Base-by-base conservation (phyloP, 2,888 invertebrate genomes). In the Tipula unca region DNA sequence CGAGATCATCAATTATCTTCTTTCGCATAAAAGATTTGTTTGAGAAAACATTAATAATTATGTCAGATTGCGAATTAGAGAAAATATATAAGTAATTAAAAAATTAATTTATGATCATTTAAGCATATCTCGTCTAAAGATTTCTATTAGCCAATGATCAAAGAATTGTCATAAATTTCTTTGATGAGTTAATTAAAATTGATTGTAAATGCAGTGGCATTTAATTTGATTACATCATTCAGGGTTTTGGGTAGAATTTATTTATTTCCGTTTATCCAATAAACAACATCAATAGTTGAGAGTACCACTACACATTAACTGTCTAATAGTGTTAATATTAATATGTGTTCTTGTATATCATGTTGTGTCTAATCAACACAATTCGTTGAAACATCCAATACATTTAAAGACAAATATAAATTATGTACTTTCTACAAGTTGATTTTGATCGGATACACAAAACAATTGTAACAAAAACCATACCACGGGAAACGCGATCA, bases 181-280 rank as follows among this genome's bases (percentile, higher is more conserved):
- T 69, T 69, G 25, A 69, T 69, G 69, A 69, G 69, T 69, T 69
- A 69, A 69, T 69, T 69, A 69, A 69, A 69, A 69, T 69, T 69
- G 20, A 69, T 69, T 69, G 25, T 10, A 5, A 25, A 25, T 25
- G 69, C 25, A 69, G 25, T 69, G 25, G 69, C 8, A 69, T 69
- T 69, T 69, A 25, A n/a, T 69, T 69, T 69, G 20, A 69, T 25
- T 25, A 69, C 8, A 69, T 69, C 25, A 25, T 20, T 69, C 25
- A 10, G 69, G 69, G 69, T 69, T 69, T 69, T 69, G 20, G 25
- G 10, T 69, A 10, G 10, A 10, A 25, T 69, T 25, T 69, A 0
- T 69, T 69, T 69, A 69, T 20, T 69, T 20, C 25, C 8, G 25
- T 10, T 25, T 25, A 25, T 25, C 10, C 69, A 69, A 48, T 48